Conservation (phyloP, 2,888 invertebrate species). For the Heliconius charithonia region DNA sequence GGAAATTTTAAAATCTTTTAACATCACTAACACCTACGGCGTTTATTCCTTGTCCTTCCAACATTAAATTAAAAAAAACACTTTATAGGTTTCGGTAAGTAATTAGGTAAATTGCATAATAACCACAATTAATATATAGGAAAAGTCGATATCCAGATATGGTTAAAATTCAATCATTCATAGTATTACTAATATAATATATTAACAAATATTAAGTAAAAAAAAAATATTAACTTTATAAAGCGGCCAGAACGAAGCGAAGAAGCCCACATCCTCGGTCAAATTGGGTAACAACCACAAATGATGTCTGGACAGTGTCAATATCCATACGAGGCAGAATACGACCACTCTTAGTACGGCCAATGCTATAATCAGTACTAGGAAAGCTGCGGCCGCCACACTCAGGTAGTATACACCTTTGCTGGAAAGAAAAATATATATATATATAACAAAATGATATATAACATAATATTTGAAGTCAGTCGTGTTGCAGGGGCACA, state of each 20-base stretch:
- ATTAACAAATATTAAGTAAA: not conserved
- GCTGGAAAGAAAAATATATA: constrained; percentile 66
- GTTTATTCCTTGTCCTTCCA: no score
- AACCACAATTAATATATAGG: not conserved
- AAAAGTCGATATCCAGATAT: not conserved
- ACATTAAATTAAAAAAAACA: no score
- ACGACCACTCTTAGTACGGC: constrained; percentile 95
- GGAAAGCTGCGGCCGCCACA: constrained; percentile 96
- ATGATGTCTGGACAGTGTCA: constrained; percentile 95
- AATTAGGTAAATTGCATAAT: not conserved
- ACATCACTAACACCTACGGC: no score
- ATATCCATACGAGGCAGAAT: constrained; percentile 95
- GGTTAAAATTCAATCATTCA: not conserved
- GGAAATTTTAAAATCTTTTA: no score
- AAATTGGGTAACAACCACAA: constrained; percentile 99
- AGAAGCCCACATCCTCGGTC: constrained; percentile 99
- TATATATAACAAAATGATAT: no score
- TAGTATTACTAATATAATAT: not conserved
- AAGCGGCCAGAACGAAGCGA: constrained; percentile 98
- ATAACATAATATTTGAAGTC: no score
- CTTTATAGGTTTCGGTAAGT: no score
- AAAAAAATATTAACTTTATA: constrained; percentile 89
- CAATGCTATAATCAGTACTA: constrained; percentile 95
- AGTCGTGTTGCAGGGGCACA: no score
- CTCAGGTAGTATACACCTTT: constrained; percentile 98